Evolutionary conservation across 1,140 invertebrate species (phyloP).

Genomic region (Philotrypesis tridentata): DNA sequence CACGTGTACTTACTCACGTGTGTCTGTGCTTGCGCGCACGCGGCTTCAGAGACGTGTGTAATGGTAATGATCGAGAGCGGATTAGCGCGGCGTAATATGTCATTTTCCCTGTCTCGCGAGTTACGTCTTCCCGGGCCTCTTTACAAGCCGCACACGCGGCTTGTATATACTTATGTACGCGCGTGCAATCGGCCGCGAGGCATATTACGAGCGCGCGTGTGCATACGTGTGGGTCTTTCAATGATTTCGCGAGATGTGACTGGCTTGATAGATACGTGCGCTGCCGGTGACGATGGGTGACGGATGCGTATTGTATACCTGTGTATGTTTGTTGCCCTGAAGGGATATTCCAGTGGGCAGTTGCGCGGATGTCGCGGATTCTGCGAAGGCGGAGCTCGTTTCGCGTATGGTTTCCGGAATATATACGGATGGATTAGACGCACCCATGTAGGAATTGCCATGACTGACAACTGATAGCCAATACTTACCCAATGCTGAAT

Average conservation of each 20-base stretch:
- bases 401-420: too few species aligned
- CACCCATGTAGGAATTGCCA: too few species aligned
- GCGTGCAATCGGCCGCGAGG: background rate
- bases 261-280: background rate
- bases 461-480: too few species aligned
- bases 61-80: slow-evolving; percentile 25
- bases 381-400: background rate
- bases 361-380: background rate
- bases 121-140: slow-evolving; percentile 21
- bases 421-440: too few species aligned
- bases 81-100: slow-evolving; percentile 37
- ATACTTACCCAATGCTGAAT: too few species aligned
- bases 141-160: background rate
- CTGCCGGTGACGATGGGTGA: too few species aligned
- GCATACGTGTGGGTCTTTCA: background rate
- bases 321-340: too few species aligned
- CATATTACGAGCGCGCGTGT: background rate
- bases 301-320: background rate
- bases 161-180: too few species aligned
- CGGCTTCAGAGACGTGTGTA: background rate
- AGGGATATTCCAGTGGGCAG: too few species aligned
- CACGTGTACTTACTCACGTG: too few species aligned
- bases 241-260: slow-evolving; percentile 22
- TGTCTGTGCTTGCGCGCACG: background rate
- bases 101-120: slow-evolving; percentile 35